These are phyloP conservation scores for Meloidogyne hapla DNA, from an alignment of 1,140 invertebrate species.

Conservation along the genomic window DNA sequence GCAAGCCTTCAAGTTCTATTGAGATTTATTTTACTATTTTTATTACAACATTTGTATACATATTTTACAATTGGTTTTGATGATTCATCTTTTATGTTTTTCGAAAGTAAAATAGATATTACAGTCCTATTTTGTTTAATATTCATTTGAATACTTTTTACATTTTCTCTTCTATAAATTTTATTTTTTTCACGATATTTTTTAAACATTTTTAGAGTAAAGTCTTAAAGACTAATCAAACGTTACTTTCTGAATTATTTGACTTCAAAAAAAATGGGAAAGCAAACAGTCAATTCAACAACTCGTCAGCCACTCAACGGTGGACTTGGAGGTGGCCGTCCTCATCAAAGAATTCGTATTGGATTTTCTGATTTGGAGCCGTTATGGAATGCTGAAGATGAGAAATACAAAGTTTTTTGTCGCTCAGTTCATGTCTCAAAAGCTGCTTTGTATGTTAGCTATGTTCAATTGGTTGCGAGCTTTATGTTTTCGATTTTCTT, in stretches of 20 bases:
- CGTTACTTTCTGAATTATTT: background rate
- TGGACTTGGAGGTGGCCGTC: background rate
- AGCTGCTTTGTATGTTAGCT: constrained; percentile 53
- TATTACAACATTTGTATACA: background rate
- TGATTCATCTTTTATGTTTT: constrained; percentile 6
- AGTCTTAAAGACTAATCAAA: background rate
- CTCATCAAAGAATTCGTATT: constrained; percentile 27
- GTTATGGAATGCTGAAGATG: constrained; percentile 56
- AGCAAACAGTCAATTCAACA: background rate
- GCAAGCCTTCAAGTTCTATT: background rate
- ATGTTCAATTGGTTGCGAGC: constrained; percentile 52
- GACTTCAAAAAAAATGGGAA: background rate
- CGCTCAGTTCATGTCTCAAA: constrained; percentile 59
- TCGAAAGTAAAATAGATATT: background rate
- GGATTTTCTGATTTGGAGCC: constrained; percentile 47
- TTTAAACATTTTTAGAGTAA: no score
- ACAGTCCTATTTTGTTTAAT: no score
- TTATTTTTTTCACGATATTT: background rate
- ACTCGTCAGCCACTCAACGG: background rate
- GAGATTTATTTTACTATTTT: background rate
- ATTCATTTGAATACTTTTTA: background rate
- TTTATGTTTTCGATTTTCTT: constrained; percentile 50
- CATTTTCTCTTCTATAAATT: background rate
- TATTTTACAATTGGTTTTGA: background rate
- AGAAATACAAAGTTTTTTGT: constrained; percentile 58